A percentile compares a stretch with the other conserved stretches of the same genome.
Evolutionary conservation across 2,797 vertebrate species (phyloP).

Genomic region (Centropyge bicolor): DNA sequence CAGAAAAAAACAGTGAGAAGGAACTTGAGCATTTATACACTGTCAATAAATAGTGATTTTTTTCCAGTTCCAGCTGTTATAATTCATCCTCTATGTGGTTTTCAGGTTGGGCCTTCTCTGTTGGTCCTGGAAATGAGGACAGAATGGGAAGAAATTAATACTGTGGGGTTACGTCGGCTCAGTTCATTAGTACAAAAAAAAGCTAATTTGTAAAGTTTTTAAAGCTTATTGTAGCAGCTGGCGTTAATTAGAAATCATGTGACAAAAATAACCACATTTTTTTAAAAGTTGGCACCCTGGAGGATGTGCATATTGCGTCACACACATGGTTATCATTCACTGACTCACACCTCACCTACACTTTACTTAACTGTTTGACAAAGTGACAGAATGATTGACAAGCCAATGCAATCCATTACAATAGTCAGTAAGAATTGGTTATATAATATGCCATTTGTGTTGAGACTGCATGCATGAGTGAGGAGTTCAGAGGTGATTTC

Average conservation of each 20-base stretch:
- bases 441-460: neutral
- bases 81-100: constrained; percentile 92
- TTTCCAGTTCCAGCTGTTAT: constrained; percentile 87
- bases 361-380: neutral
- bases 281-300: neutral
- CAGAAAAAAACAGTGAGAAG: constrained; percentile 12
- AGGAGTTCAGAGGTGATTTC: constrained; percentile 3
- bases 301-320: neutral
- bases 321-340: neutral
- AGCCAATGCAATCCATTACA: neutral
- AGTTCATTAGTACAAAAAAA: constrained; percentile 3
- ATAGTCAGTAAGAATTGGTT: no score
- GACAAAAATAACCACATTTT: neutral
- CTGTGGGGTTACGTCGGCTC: neutral
- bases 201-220: no score
- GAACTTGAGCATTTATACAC: constrained; percentile 82
- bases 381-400: neutral
- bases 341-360: neutral
- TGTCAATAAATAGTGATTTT: constrained; percentile 90
- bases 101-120: constrained; percentile 78
- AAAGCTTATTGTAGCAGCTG: neutral
- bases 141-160: constrained; percentile 27
- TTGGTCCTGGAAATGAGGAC: constrained; percentile 80
- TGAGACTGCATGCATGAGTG: neutral
- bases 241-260: neutral